phyloP scores from a whole-genome alignment of 2,797 vertebrate species.

The Onychomys torridus region DNA sequence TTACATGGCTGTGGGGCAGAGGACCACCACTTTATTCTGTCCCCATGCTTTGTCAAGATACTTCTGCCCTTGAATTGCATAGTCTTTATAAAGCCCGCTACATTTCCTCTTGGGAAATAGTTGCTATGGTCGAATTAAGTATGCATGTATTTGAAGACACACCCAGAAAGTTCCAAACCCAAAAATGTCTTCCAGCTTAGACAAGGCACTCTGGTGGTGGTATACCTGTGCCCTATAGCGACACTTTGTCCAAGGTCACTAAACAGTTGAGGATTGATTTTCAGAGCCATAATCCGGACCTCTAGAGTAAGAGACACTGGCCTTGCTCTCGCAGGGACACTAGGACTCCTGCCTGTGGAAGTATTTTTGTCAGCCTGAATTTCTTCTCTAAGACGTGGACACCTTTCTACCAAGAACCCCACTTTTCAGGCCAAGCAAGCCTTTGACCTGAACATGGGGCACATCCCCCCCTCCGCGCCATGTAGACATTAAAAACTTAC shows the following conservation, averaged over 20 bases:
- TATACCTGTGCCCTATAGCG: not conserved
- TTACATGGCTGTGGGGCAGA: constrained; percentile 4
- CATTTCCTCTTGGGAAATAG: constrained; percentile 37
- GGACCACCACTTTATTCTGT: not conserved
- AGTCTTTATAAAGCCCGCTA: not conserved
- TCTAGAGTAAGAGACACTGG: not conserved
- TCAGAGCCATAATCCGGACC: no score
- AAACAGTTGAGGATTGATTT: not conserved
- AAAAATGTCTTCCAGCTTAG: not conserved
- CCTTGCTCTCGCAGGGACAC: not conserved
- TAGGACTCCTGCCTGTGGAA: not conserved
- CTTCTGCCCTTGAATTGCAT: not conserved
- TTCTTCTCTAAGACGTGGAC: not conserved
- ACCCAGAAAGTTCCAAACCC: not conserved
- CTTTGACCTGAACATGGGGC: not conserved
- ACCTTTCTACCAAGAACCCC: not conserved
- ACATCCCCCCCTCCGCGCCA: not conserved
- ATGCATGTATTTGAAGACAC: constrained; percentile 24
- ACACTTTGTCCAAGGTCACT: not conserved
- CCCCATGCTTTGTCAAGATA: not conserved
- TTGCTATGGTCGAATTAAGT: constrained; percentile 15
- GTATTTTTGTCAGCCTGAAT: not conserved
- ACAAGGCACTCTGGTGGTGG: not conserved
- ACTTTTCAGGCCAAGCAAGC: not conserved
- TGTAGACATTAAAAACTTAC: not conserved